Conservation (phyloP, 2,888 invertebrate species). For the Pollenia labialis region DNA sequence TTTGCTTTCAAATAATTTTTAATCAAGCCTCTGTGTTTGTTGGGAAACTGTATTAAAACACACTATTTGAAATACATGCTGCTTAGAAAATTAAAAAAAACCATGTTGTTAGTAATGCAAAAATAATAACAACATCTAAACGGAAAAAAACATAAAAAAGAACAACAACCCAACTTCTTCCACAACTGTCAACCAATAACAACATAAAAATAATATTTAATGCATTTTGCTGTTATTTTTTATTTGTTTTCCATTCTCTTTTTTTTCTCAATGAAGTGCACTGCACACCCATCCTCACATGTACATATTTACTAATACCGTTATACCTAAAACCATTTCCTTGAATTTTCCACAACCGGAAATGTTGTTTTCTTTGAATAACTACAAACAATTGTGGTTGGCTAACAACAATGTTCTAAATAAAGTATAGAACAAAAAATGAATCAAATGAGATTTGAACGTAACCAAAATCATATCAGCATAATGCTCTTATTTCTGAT, state of each 20-base stretch:
- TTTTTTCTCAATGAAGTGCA: background rate
- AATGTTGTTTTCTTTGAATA: conserved; percentile 63
- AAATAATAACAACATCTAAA: background rate
- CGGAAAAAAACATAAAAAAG: background rate
- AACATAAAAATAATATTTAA: conserved; percentile 47
- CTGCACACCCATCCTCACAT: background rate
- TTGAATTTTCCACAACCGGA: conserved; percentile 61
- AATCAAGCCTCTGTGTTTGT: too few species aligned
- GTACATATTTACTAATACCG: background rate
- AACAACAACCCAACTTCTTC: background rate
- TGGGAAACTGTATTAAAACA: background rate
- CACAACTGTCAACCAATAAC: conserved; percentile 23
- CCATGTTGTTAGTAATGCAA: conserved; percentile 25
- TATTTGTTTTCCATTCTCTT: background rate
- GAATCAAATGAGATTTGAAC: background rate
- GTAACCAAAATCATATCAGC: conserved; percentile 21
- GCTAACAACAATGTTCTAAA: conserved; percentile 16
- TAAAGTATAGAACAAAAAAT: background rate
- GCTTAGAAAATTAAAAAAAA: conserved; percentile 47
- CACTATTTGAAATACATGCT: background rate
- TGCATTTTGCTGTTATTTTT: conserved; percentile 37
- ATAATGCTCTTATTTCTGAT: conserved; percentile 9
- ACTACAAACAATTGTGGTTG: conserved; percentile 30
- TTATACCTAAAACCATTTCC: conserved; percentile 63
- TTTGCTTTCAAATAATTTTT: too few species aligned